These are phyloP conservation scores for Aleiodes alternator DNA, from an alignment of 2,888 invertebrate species.

Conservation along the genomic window DNA sequence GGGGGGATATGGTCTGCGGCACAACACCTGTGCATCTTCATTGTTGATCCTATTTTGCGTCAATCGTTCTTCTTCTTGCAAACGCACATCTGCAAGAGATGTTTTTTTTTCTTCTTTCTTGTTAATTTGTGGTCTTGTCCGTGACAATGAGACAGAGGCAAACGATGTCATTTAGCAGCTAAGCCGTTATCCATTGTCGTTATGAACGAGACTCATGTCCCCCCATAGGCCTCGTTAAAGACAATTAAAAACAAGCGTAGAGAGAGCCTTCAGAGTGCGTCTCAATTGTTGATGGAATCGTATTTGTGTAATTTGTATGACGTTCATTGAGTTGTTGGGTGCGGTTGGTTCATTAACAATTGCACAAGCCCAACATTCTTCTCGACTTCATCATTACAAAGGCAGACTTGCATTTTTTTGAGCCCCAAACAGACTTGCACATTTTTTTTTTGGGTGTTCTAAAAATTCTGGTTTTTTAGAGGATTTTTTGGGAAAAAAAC, in stretches of 20 bases:
- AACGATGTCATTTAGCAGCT: background rate
- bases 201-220: constrained; percentile 10
- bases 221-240: constrained; percentile 60
- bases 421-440: too few species aligned
- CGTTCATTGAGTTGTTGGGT: constrained; percentile 13
- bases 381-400: constrained; percentile 9
- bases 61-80: too few species aligned
- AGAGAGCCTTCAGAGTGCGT: constrained; percentile 55
- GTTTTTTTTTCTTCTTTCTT: too few species aligned
- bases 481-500: background rate
- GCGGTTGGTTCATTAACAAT: constrained; percentile 35
- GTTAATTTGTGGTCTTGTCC: background rate
- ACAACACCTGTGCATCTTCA: too few species aligned
- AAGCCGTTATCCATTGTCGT: constrained; percentile 47
- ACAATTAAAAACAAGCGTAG: constrained; percentile 67
- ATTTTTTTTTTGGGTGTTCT: background rate
- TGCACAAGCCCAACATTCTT: constrained; percentile 22
- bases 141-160: constrained; percentile 8
- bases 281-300: constrained; percentile 62
- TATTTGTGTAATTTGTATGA: constrained; percentile 22
- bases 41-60: too few species aligned
- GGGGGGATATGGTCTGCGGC: too few species aligned
- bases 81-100: too few species aligned
- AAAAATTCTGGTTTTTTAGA: background rate
- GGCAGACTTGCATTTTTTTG: background rate